Conservation (phyloP, 2,888 invertebrate species). For the Meta bourneti region DNA sequence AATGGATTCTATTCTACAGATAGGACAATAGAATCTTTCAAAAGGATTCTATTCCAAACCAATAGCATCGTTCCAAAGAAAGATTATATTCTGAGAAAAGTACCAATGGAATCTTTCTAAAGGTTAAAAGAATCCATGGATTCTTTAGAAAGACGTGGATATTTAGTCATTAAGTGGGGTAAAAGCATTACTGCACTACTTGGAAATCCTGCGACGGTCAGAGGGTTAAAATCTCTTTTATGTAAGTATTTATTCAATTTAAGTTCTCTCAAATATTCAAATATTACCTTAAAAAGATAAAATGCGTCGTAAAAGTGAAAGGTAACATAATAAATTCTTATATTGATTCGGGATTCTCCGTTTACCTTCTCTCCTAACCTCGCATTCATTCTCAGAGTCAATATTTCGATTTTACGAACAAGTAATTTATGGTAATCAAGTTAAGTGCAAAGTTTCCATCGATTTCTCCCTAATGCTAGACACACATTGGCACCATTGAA, state of each 20-base stretch:
- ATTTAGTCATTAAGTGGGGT: too few species aligned
- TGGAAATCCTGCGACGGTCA: too few species aligned
- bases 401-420: not conserved
- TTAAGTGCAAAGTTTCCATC: not conserved
- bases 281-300: not conserved
- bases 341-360: not conserved
- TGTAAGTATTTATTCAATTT: not conserved
- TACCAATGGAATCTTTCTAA: too few species aligned
- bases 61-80: too few species aligned
- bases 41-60: too few species aligned
- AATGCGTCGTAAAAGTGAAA: not conserved
- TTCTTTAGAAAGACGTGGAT: too few species aligned
- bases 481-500: not conserved
- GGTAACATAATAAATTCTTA: slow-evolving; percentile 1
- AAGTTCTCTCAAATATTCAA: not conserved
- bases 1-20: too few species aligned
- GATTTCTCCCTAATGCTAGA: not conserved
- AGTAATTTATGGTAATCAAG: slow-evolving; percentile 1
- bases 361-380: not conserved
- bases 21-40: too few species aligned
- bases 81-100: too few species aligned
- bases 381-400: not conserved
- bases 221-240: not conserved
- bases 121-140: too few species aligned
- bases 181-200: too few species aligned